phyloP scores from a whole-genome alignment of 2,888 invertebrate species.

The Calliphora vomitoria region DNA sequence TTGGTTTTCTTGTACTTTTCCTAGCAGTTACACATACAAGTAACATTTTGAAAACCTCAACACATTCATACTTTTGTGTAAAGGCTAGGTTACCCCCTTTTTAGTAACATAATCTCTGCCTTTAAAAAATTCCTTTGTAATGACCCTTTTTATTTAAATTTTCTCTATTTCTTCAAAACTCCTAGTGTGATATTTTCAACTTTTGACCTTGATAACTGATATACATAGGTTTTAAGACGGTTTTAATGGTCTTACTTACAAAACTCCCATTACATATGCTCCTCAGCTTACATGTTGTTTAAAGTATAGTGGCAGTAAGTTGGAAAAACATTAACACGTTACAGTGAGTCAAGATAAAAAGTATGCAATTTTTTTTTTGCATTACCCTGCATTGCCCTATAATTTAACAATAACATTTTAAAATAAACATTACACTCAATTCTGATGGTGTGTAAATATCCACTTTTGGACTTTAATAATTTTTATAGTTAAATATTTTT shows the following conservation, averaged over 20 bases:
- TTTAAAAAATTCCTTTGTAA: not conserved
- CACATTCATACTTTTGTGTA: no score
- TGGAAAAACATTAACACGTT: not conserved
- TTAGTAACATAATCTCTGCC: no score
- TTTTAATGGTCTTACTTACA: slow-evolving; percentile 25
- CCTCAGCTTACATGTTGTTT: not conserved
- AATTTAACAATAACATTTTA: slow-evolving; percentile 54
- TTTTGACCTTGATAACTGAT: slow-evolving; percentile 69
- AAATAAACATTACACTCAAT: slow-evolving; percentile 45
- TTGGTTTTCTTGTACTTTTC: no score
- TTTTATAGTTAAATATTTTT: not conserved
- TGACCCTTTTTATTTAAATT: slow-evolving; percentile 2
- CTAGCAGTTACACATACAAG: no score
- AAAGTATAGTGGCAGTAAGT: not conserved
- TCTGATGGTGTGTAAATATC: slow-evolving; percentile 10
- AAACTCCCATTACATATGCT: slow-evolving; percentile 43
- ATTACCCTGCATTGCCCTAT: slow-evolving; percentile 17
- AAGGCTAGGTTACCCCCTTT: no score
- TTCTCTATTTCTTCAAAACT: not conserved
- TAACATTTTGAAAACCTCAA: no score
- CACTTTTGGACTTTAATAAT: not conserved
- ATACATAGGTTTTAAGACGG: slow-evolving; percentile 34
- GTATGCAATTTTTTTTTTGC: not conserved
- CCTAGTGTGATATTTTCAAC: slow-evolving; percentile 44
- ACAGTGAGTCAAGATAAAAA: slow-evolving; percentile 23